Conservation (phyloP, 1,140 invertebrate species). For the Prorops nasuta region DNA sequence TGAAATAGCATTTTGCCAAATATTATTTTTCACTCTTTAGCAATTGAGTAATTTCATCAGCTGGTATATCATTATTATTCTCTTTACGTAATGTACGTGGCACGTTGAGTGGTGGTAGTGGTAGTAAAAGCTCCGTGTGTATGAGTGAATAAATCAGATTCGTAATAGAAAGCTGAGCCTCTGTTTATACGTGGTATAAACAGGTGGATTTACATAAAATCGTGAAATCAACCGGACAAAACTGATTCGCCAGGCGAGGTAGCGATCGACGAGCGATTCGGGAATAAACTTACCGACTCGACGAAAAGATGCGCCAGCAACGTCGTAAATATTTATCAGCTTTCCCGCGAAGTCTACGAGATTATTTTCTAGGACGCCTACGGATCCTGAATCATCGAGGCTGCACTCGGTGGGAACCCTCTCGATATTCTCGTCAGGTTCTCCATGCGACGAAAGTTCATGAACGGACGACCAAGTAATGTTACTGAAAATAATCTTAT, state of each 20-base stretch:
- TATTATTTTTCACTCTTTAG: too few species aligned
- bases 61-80: too few species aligned
- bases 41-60: too few species aligned
- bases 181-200: too few species aligned
- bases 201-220: too few species aligned
- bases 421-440: background rate
- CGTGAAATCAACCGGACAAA: constrained; percentile 3
- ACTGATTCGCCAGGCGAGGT: background rate
- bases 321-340: constrained; percentile 2
- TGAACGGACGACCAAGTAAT: background rate
- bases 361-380: background rate
- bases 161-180: too few species aligned
- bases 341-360: background rate
- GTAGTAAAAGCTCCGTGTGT: too few species aligned
- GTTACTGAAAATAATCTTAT: background rate
- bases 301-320: background rate
- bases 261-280: background rate
- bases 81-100: too few species aligned
- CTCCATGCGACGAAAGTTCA: background rate
- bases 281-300: background rate
- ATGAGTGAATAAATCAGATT: too few species aligned
- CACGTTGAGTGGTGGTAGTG: too few species aligned
- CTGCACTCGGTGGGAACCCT: background rate
- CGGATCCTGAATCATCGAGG: background rate
- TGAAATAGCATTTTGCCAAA: too few species aligned